phyloP scores from a whole-genome alignment of 2,888 invertebrate species.

The Eumerus sabulonum region DNA sequence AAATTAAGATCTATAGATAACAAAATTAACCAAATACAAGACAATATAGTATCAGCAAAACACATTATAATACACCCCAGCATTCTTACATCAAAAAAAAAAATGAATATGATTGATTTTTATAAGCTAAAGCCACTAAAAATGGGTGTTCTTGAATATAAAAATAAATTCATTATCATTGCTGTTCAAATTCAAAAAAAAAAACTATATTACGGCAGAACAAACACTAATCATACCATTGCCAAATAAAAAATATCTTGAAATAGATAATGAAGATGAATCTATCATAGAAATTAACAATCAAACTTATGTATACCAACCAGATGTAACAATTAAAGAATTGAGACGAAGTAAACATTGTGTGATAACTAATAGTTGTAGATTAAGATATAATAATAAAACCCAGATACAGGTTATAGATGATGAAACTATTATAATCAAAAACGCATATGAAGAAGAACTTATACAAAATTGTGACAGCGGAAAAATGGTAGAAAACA shows the following conservation, averaged over 20 bases:
- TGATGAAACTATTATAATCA: too few relatives aligned
- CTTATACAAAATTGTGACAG: slow-evolving; percentile 15
- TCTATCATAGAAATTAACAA: slow-evolving; percentile 32
- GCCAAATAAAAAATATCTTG: slow-evolving; percentile 9
- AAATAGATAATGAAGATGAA: slow-evolving; percentile 28
- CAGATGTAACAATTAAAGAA: slow-evolving; percentile 16
- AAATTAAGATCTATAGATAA: slow-evolving; percentile 48
- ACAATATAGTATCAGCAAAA: slow-evolving; percentile 47
- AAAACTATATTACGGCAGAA: slow-evolving; percentile 16
- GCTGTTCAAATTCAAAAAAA: slow-evolving; percentile 26
- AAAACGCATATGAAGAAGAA: slow-evolving; percentile 9
- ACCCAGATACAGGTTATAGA: slow-evolving; percentile 16
- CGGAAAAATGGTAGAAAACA: slow-evolving; percentile 26
- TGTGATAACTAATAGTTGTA: slow-evolving; percentile 16
- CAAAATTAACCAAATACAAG: slow-evolving; percentile 57
- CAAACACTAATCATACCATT: slow-evolving; percentile 9
- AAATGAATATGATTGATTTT: slow-evolving; percentile 42
- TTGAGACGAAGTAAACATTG: slow-evolving; percentile 32
- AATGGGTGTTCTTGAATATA: slow-evolving; percentile 36
- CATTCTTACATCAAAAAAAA: slow-evolving; percentile 49
- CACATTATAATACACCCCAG: slow-evolving; percentile 51
- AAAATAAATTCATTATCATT: slow-evolving; percentile 19
- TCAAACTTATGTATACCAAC: slow-evolving; percentile 20
- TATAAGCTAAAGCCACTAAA: slow-evolving; percentile 33
- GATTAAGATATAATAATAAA: slow-evolving; percentile 29